phyloP scores from a whole-genome alignment of 2,888 invertebrate genomes.

The Drosophila neoperkinsi region DNA sequence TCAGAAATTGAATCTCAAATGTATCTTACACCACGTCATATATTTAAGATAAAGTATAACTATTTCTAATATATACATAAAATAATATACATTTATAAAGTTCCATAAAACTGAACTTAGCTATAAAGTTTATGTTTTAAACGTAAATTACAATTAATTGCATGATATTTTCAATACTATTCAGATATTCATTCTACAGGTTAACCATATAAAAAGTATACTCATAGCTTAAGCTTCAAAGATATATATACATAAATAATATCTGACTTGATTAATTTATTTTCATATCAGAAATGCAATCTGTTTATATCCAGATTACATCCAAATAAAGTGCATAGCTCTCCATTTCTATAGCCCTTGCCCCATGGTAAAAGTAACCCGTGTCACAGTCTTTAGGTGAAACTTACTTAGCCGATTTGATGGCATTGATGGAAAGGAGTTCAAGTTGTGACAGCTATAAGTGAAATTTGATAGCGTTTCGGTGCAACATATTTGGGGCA shows the following conservation, averaged over 20 bases:
- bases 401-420: constrained; percentile 35
- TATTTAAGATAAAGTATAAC: no score
- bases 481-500: constrained; percentile 7
- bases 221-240: no score
- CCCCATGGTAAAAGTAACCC: constrained; percentile 30
- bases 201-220: background rate
- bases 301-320: background rate
- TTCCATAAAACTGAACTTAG: no score
- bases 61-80: no score
- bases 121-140: no score
- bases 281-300: background rate
- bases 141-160: background rate
- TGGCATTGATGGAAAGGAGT: constrained; percentile 14
- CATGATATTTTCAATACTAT: background rate
- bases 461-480: constrained; percentile 39
- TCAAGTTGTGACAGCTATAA: constrained; percentile 38
- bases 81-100: no score
- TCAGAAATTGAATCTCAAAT: no score
- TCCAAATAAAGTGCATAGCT: background rate
- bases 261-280: background rate
- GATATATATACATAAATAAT: background rate
- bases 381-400: constrained; percentile 9
- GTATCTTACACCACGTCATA: no score
- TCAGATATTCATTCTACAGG: background rate
- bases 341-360: background rate